Conservation (phyloP, 2,113 vertebrate species). For the Xerus inauris region DNA sequence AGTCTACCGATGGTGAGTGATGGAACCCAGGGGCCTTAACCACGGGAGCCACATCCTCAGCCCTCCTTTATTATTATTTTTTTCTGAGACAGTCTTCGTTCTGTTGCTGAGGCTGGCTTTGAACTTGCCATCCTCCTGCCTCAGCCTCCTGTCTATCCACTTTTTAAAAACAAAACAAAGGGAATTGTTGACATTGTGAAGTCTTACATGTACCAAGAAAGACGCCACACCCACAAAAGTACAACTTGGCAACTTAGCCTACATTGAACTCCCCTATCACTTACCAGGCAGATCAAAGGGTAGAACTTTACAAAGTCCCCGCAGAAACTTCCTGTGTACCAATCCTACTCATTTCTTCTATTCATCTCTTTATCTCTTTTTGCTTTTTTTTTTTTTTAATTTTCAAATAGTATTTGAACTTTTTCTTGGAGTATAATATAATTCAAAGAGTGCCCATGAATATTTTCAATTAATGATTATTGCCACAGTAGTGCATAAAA, state of each 20-base stretch:
- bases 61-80: not conserved
- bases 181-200: not conserved
- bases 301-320: not conserved
- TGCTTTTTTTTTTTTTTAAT: not conserved
- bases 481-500: not conserved
- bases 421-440: not conserved
- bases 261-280: not conserved
- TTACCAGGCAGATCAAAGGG: not conserved
- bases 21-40: no score
- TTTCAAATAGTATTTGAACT: not conserved
- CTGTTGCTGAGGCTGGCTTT: not conserved
- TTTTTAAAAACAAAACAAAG: not conserved
- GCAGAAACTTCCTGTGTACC: not conserved
- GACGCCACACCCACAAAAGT: not conserved
- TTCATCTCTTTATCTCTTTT: not conserved
- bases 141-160: not conserved
- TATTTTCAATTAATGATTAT: not conserved
- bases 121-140: not conserved
- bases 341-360: not conserved
- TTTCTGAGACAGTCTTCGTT: not conserved
- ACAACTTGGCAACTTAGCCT: not conserved
- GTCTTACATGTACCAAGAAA: not conserved
- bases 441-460: not conserved
- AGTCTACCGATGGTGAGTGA: conserved; percentile 26
- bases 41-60: no score